Base-by-base conservation (phyloP, 1,140 invertebrate species). In the Euura lappo region DNA sequence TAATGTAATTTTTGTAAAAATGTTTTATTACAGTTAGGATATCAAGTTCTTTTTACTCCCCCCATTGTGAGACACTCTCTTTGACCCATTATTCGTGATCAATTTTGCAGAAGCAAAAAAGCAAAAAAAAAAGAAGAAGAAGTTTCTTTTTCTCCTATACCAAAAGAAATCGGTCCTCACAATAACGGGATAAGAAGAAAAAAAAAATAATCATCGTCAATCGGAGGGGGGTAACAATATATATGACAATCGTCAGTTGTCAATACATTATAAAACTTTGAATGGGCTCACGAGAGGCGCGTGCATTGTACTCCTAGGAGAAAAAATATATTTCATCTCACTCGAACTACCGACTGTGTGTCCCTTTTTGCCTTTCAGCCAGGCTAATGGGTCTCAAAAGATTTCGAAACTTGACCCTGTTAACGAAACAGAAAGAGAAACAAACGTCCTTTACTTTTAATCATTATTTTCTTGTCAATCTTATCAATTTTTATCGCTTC, bases 21-120 rank as follows among this genome's bases (percentile, higher is more conserved):
- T 1, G 28, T 28, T 28, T 28, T 28, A 28, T 28, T 28, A 28
- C 28, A 28, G 28, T 28, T 28, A 28, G 28, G 28, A 28, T 28
- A 28, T 28, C 28, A 28, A 28, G 28, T 28, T 28, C 28, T 28
- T 28, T 28, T 28, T 28, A 28, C 28, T 28, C 28, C 28, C 28
- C 28, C 28, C 28, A 28, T 28, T 28, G 28, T 28, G 28, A 28
- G 28, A 28, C 8, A 68, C 67, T 68, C 67, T 11, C 7, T 43
- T 10, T 43, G 77, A 65, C 66, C 73, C 81, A 82, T 83, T 83
- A 78, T 83, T 75, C 73, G 74, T 71, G 80, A 76, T 81, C 83
- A 85, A 85, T 85, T 85, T 85, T 84, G 79, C 82, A 84, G 82
- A 85, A 85, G 79, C 78, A 79, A 10, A 64, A 64, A 10, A 10